These are phyloP conservation scores for Holacanthus passer DNA, from an alignment of 2,113 vertebrate species.

Conservation along the genomic window DNA sequence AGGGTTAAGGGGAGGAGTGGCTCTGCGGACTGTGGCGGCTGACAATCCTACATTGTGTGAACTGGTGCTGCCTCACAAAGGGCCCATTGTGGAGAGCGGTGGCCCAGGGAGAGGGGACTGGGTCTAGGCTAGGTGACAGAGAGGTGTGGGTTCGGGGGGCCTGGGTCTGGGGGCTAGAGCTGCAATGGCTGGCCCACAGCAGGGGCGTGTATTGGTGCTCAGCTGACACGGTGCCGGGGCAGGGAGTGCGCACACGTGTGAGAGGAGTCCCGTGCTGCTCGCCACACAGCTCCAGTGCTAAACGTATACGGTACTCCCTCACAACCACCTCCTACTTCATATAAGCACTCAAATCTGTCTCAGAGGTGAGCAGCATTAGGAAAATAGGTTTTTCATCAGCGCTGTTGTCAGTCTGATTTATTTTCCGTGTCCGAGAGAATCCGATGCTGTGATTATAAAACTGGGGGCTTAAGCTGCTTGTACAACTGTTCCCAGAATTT, in stretches of 20 bases:
- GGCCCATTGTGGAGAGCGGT: constrained; percentile 73
- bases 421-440: constrained; percentile 43
- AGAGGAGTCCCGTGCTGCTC: constrained; percentile 50
- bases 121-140: constrained; percentile 73
- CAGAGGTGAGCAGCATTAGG: constrained; percentile 45
- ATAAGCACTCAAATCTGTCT: constrained; percentile 28
- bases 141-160: constrained; percentile 68
- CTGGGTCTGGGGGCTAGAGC: constrained; percentile 66
- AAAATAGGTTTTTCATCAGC: constrained; percentile 62
- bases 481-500: constrained; percentile 67
- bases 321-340: constrained; percentile 14
- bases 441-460: constrained; percentile 53
- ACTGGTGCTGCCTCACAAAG: constrained; percentile 79
- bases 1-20: constrained; percentile 72
- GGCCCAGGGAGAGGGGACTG: constrained; percentile 66
- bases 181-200: constrained; percentile 27
- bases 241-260: constrained; percentile 56
- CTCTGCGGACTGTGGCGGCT: constrained; percentile 67
- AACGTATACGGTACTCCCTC: constrained; percentile 30
- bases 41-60: constrained; percentile 82
- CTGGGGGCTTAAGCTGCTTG: constrained; percentile 64
- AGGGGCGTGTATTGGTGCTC: constrained; percentile 28
- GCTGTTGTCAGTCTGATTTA: constrained; percentile 55
- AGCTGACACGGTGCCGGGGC: constrained; percentile 25
- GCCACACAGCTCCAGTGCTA: constrained; percentile 4